Base-by-base conservation (phyloP, 92 coral and sea anemone genomes). In the Desmophyllum pertusum region DNA sequence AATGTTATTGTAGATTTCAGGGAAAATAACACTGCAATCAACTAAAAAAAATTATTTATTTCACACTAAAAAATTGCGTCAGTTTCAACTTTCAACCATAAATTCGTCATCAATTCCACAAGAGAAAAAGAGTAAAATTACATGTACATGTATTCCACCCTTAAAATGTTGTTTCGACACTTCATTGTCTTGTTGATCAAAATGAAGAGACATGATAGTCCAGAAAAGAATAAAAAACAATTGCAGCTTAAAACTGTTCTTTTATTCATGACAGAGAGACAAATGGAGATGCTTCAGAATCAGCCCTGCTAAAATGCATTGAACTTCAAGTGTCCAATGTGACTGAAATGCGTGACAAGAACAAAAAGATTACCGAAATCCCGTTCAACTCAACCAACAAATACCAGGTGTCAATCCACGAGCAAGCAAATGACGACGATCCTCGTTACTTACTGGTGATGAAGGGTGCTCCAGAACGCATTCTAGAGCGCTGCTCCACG, bases 381-480 rank as follows among this genome's bases (percentile, higher is more conserved):
- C 99, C 99, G 18, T 96, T 96, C 48, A 96, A 96, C 85, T 94
- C 98, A 50, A 92, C 98, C 70, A 94, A 94, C 81, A 96, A 96
- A 70, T 96, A 96, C 87, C 99, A 94, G 57, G 96, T 96, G 33
- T 90, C 98, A 52, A 81, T 96, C 65, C 99, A 96, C 64, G 98
- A 94, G 69, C 87, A 90, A 59, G 87, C 89, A 3, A 92, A 91
- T 9, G 40, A 75, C 5, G 88, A 90, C 3, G 95, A 94, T 39
- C 94, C 92, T 6, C 80, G 94, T 36, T 89, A 90, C 70, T 37
- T 92, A 37, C 72, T 96, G 79, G 93, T 94, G 50, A 94, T 96
- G 91, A 96, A 96, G 84, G 99, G 99, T 30, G 99, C 99, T 2
- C 99, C 99, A 1, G 99, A 96, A 84, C 89, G 99, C 51, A 91